phyloP scores from a whole-genome alignment of 2,888 invertebrate genomes.

The Drosophila meridionalis region DNA sequence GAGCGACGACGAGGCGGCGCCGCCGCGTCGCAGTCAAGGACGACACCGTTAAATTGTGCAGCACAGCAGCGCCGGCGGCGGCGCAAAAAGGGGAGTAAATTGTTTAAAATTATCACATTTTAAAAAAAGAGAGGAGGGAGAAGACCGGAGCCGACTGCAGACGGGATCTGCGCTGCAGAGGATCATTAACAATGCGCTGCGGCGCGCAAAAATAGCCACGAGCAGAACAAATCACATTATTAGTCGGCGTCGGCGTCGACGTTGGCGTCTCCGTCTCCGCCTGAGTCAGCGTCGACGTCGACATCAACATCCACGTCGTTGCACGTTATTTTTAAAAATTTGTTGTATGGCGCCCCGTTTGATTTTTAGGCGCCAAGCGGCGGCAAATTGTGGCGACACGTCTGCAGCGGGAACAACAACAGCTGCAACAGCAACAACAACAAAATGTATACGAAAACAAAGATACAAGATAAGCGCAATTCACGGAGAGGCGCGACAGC shows the following conservation, averaged over 20 bases:
- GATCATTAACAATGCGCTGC: slow-evolving; percentile 49
- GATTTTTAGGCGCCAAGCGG: slow-evolving; percentile 78
- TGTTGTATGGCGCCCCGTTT: slow-evolving; percentile 67
- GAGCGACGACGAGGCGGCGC: slow-evolving; percentile 30
- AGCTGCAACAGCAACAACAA: slow-evolving; percentile 30
- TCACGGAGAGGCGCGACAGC: slow-evolving; percentile 54
- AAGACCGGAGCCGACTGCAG: slow-evolving; percentile 1
- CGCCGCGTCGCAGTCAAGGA: slow-evolving; percentile 61
- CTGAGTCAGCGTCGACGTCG: neutral
- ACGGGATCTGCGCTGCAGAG: slow-evolving; percentile 16
- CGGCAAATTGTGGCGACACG: slow-evolving; percentile 83
- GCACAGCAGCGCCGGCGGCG: slow-evolving; percentile 22
- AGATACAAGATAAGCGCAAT: slow-evolving; percentile 67
- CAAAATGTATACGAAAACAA: slow-evolving; percentile 32
- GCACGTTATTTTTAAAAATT: slow-evolving; percentile 67
- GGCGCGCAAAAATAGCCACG: slow-evolving; percentile 59
- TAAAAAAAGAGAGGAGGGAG: slow-evolving; percentile 41
- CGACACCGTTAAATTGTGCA: slow-evolving; percentile 64
- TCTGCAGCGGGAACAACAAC: slow-evolving; percentile 61
- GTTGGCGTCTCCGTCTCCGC: too few relatives aligned
- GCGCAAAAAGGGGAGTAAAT: slow-evolving; percentile 67
- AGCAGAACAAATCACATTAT: slow-evolving; percentile 74
- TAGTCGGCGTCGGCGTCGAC: slow-evolving; percentile 35
- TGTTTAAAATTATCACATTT: slow-evolving; percentile 78
- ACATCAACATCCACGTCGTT: slow-evolving; percentile 24